Percentiles rank a stretch among this genome's conserved stretches.
These are phyloP conservation scores for Eupithecia abbreviata DNA, from an alignment of 2,888 invertebrate species.

Conservation along the genomic window DNA sequence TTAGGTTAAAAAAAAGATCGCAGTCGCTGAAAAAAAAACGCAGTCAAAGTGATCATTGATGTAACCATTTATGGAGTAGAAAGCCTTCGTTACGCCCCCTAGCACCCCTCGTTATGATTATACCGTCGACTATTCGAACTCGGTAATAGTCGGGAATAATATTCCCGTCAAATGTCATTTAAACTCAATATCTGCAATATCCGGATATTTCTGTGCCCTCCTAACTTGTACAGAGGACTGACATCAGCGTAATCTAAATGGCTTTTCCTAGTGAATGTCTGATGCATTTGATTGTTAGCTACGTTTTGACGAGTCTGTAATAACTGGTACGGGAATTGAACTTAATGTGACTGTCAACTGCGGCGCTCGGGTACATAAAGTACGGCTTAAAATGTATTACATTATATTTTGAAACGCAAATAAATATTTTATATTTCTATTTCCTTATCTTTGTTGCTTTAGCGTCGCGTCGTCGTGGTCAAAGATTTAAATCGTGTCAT, in stretches of 20 bases:
- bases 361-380: neutral
- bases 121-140: neutral
- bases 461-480: no score
- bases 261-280: slow-evolving; percentile 6
- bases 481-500: no score
- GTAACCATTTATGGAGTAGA: no score
- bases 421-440: no score
- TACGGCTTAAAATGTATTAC: no score
- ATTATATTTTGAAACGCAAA: no score
- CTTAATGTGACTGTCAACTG: neutral
- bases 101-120: no score
- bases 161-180: neutral
- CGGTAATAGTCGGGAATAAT: neutral
- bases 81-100: no score
- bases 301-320: neutral
- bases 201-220: neutral
- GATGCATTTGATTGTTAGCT: neutral
- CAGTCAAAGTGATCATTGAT: no score
- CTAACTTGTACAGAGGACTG: neutral
- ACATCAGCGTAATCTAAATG: slow-evolving; percentile 1
- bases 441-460: no score
- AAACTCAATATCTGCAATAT: neutral
- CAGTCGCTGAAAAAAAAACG: no score
- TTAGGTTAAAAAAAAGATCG: no score
- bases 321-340: neutral